Conservation (phyloP, 2,797 vertebrate genomes). For the Silurus lanzhouensis region DNA sequence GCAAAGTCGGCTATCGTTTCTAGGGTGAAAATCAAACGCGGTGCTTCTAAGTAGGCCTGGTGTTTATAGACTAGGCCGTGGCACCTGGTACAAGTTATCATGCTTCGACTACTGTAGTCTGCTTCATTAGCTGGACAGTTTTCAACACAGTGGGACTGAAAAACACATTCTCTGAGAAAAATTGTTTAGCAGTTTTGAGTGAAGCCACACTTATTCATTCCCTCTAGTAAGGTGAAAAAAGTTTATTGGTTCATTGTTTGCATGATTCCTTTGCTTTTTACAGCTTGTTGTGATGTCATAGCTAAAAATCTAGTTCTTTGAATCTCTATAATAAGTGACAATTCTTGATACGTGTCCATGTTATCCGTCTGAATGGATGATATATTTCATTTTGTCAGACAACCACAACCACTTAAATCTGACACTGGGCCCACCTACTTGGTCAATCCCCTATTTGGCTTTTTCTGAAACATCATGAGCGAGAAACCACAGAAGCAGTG, state of each 20-base stretch:
- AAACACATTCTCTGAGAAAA: conserved; percentile 10
- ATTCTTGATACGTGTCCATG: not conserved
- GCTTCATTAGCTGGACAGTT: conserved; percentile 62
- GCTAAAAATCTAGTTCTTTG: not conserved
- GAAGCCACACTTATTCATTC: conserved; percentile 49
- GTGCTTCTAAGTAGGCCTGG: conserved; percentile 61
- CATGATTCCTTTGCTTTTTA: not conserved
- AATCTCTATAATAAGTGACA: not conserved
- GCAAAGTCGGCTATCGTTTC: conserved; percentile 52
- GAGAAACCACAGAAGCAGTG: conserved; percentile 71
- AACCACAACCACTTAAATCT: conserved; percentile 73
- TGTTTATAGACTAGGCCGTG: conserved; percentile 60
- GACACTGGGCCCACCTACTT: conserved; percentile 66
- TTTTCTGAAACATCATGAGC: conserved; percentile 70
- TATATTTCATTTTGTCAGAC: conserved; percentile 62
- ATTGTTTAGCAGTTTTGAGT: conserved; percentile 55
- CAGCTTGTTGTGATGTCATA: conserved; percentile 15
- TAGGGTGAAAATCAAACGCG: conserved; percentile 61
- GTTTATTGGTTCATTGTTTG: not conserved
- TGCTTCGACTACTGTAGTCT: conserved; percentile 59
- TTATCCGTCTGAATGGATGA: conserved; percentile 56
- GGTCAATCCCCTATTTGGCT: conserved; percentile 70
- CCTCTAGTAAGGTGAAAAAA: not conserved
- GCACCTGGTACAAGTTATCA: conserved; percentile 73
- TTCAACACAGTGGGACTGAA: conserved; percentile 69